phyloP scores from a whole-genome alignment of 2,797 vertebrate genomes.

The Atherinosoma microstoma region DNA sequence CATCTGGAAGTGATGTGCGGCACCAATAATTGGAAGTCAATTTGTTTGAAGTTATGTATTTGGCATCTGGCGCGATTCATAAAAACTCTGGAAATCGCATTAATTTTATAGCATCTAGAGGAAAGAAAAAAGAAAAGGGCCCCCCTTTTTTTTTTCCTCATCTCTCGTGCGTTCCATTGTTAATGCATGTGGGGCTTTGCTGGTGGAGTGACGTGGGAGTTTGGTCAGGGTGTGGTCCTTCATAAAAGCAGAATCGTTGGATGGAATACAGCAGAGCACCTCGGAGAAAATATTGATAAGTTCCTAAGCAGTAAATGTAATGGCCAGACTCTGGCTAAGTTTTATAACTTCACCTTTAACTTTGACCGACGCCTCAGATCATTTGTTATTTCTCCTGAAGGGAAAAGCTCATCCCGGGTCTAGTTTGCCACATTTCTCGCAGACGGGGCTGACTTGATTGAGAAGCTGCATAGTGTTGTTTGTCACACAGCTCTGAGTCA shows the following conservation, averaged over 20 bases:
- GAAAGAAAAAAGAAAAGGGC: conserved; percentile 16
- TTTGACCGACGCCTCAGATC: conserved; percentile 67
- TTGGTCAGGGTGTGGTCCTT: conserved; percentile 76
- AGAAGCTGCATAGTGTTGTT: conserved; percentile 77
- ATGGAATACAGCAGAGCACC: conserved; percentile 34
- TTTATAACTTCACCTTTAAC: conserved; percentile 47
- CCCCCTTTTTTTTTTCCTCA: conserved; percentile 54
- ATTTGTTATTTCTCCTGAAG: conserved; percentile 53
- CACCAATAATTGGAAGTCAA: conserved; percentile 88
- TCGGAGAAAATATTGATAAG: conserved; percentile 30
- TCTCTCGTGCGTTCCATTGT: conserved; percentile 63
- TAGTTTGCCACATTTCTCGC: conserved; percentile 67
- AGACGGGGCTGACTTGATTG: conserved; percentile 72
- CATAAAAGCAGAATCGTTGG: conserved; percentile 73
- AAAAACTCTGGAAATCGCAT: conserved; percentile 87
- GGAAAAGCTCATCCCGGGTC: conserved; percentile 51
- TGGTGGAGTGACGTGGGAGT: conserved; percentile 77
- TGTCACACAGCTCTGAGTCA: conserved; percentile 77
- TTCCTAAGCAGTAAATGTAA: conserved; percentile 37
- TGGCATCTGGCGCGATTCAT: conserved; percentile 87
- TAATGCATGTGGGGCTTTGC: conserved; percentile 72
- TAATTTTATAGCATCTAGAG: conserved; percentile 82
- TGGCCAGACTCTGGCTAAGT: conserved; percentile 29
- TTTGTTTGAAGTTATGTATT: conserved; percentile 91
- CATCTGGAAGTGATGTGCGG: conserved; percentile 86